phyloP scores from a whole-genome alignment of 2,797 vertebrate species.

The Melanotaenia boesemani region DNA sequence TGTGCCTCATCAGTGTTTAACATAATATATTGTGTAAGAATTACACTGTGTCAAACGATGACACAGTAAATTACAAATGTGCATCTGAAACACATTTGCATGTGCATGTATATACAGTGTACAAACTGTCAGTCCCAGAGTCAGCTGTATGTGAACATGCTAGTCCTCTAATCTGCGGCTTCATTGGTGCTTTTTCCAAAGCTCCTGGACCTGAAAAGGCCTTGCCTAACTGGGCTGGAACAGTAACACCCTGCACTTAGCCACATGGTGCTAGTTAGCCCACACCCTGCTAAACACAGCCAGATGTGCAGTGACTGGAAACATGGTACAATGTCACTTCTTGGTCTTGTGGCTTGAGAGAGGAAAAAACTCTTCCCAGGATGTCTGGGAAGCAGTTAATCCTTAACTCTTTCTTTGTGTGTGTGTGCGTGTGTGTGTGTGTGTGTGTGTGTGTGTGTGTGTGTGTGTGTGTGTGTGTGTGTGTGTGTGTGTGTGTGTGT shows the following conservation, averaged over 20 bases:
- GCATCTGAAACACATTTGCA: constrained; percentile 44
- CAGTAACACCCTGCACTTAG: constrained; percentile 85
- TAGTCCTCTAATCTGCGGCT: constrained; percentile 81
- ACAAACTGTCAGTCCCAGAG: constrained; percentile 32
- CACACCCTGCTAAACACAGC: constrained; percentile 83
- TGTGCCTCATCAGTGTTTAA: constrained; percentile 30
- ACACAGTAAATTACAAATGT: constrained; percentile 50
- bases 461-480: too few species aligned
- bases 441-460: too few species aligned
- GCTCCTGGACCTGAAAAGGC: constrained; percentile 73
- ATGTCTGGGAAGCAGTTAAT: constrained; percentile 7
- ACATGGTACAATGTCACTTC: constrained; percentile 58
- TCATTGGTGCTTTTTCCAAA: constrained; percentile 70
- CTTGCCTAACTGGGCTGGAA: constrained; percentile 71
- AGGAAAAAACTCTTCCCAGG: not conserved
- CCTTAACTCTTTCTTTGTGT: not conserved
- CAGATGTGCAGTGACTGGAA: constrained; percentile 78
- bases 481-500: too few species aligned
- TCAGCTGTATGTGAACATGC: constrained; percentile 60
- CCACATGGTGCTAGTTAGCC: constrained; percentile 78
- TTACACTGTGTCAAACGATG: constrained; percentile 15
- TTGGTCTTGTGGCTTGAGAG: constrained; percentile 28
- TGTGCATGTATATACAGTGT: constrained; percentile 36
- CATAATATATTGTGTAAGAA: constrained; percentile 17
- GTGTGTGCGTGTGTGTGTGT: too few species aligned